A percentile compares a stretch with the other conserved stretches of the same genome.
These are phyloP conservation scores for Chiloscyllium punctatum DNA, from an alignment of 2,797 vertebrate species.

Conservation along the genomic window DNA sequence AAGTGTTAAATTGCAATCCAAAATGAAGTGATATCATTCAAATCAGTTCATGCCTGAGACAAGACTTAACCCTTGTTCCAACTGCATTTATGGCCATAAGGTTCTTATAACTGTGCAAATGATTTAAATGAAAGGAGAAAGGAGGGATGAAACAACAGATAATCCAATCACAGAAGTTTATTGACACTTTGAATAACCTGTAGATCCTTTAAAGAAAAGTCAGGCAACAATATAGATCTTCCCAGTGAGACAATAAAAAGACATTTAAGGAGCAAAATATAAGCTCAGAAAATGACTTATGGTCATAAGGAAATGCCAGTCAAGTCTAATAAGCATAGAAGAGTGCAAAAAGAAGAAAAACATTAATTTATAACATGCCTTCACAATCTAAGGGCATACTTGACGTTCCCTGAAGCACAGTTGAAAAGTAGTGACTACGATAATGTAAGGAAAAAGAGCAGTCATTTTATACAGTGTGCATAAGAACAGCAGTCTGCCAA, in stretches of 20 bases:
- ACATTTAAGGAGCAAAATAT: not conserved
- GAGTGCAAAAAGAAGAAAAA: not conserved
- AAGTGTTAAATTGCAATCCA: not conserved
- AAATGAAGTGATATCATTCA: not conserved
- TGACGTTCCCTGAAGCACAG: not conserved
- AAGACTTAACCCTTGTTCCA: too few relatives aligned
- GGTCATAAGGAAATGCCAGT: not conserved
- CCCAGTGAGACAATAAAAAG: not conserved
- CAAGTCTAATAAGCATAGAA: not conserved
- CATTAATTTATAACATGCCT: not conserved
- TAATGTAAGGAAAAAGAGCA: not conserved
- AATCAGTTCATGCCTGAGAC: not conserved
- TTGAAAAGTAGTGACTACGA: not conserved
- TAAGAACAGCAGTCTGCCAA: not conserved
- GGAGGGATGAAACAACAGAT: not conserved
- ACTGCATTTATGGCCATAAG: not conserved
- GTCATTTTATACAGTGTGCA: not conserved
- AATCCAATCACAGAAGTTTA: not conserved
- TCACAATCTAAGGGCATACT: not conserved
- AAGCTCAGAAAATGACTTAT: not conserved
- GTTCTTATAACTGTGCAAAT: not conserved
- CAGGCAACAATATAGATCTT: not conserved
- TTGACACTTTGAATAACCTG: not conserved
- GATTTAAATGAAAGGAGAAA: not conserved
- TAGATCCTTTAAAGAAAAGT: not conserved